Evolutionary conservation across 1,140 invertebrate genomes (phyloP).

Genomic region (Acromyrmex charruanus): DNA sequence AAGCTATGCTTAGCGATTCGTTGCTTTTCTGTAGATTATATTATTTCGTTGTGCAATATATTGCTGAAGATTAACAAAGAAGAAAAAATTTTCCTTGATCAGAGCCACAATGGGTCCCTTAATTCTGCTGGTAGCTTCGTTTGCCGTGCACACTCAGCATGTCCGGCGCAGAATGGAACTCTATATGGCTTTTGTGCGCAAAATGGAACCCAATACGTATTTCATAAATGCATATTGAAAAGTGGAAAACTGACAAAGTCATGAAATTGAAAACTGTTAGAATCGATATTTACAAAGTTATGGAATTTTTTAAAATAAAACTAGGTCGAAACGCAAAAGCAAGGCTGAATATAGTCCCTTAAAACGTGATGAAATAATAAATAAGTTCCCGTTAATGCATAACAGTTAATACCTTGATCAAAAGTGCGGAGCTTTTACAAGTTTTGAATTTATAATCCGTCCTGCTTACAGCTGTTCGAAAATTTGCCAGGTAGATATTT

Average conservation of each 20-base stretch:
- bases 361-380: conserved; percentile 46
- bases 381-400: conserved; percentile 26
- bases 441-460: conserved; percentile 53
- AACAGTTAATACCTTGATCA: conserved; percentile 25
- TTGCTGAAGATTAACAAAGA: conserved; percentile 11
- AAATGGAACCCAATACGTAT: conserved; percentile 50
- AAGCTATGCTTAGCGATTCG: not conserved
- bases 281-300: conserved; percentile 52
- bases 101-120: conserved; percentile 7
- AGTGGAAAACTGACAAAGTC: conserved; percentile 58
- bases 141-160: conserved; percentile 36
- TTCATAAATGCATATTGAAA: conserved; percentile 65
- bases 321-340: conserved; percentile 4
- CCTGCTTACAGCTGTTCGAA: conserved; percentile 26
- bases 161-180: conserved; percentile 16
- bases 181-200: conserved; percentile 24
- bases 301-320: conserved; percentile 45
- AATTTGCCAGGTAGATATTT: conserved; percentile 1
- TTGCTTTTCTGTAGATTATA: not conserved
- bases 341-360: not conserved
- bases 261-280: conserved; percentile 60
- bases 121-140: conserved; percentile 26
- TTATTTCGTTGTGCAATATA: not conserved
- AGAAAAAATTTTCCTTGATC: conserved; percentile 26
- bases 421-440: conserved; percentile 42